Base-by-base conservation (phyloP, 2,113 vertebrate species). In the Ammospiza caudacuta region DNA sequence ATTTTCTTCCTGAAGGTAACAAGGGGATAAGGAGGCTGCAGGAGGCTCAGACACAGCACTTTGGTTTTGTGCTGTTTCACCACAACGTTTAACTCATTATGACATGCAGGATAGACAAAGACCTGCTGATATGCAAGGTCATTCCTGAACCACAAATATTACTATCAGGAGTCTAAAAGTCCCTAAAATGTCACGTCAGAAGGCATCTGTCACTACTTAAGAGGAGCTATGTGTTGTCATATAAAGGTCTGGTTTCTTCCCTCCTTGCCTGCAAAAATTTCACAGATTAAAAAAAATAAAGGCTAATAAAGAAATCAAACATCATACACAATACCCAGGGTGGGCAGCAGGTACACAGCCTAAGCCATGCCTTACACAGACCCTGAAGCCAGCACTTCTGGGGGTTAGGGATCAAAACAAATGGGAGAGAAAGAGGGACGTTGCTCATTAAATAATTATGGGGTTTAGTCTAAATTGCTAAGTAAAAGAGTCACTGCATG, bases 371-470 rank as follows among this genome's bases (percentile, higher is more conserved):
- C 51, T 86, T 31, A 67, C 31, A 24, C 0, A 80, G 52, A 62
- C 33, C 46, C 59, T 44, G 22, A 83, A 87, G 70, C 54, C 67
- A 89, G 23, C 46, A n/a, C 76, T 82, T 75, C 66, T 39, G 11
- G 17, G 21, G 39, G 41, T 62, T 39, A 49, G 47, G 59, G 55
- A 90, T 47, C 51, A 94, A 77, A 93, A 82, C 73, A 88, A 87
- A 74, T 31, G 19, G 23, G 37, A 94, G 21, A 90, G 76, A 80
- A 92, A 83, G 55, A 66, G 35, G 63, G 55, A 93, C 18, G 6
- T 9, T 70, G 19, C 76, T 96, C 82, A 95, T 96, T 94, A 96
- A 96, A 87, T 80, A 91, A 89, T 89, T 67, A 96, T 75, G 75
- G 29, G 18, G 3, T 89, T 94, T 68, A 87, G 64, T 35, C 90